Evolutionary conservation across 2,888 invertebrate species (phyloP).

Genomic region (Standfussiana lucernea): DNA sequence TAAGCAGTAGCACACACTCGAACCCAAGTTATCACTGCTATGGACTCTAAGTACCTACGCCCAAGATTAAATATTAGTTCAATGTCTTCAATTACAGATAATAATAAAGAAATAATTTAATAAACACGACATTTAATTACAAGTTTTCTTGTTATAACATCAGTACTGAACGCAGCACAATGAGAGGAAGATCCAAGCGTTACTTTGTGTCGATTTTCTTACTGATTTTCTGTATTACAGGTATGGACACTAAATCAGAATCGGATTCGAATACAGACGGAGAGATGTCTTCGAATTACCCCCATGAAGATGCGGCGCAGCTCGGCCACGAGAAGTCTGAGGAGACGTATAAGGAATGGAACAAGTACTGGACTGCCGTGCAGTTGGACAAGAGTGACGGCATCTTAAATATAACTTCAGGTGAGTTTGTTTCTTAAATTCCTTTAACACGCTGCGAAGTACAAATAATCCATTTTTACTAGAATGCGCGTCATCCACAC

Average conservation of each 20-base stretch:
- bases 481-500: too few species aligned
- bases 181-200: slow-evolving; percentile 3
- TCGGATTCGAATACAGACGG: slow-evolving; percentile 81
- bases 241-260: slow-evolving; percentile 79
- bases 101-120: slow-evolving; percentile 36
- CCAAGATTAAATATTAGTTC: slow-evolving; percentile 42
- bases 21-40: slow-evolving; percentile 4
- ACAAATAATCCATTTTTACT: too few species aligned
- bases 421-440: slow-evolving; percentile 67
- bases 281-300: slow-evolving; percentile 77
- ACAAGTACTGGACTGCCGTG: slow-evolving; percentile 80
- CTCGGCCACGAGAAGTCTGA: slow-evolving; percentile 84
- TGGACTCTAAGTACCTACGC: slow-evolving; percentile 12
- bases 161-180: slow-evolving; percentile 7
- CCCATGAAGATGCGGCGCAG: slow-evolving; percentile 80
- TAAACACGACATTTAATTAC: slow-evolving; percentile 39
- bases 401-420: slow-evolving; percentile 78
- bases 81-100: slow-evolving; percentile 47
- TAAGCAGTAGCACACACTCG: not conserved
- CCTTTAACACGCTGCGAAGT: too few species aligned
- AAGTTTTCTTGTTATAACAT: slow-evolving; percentile 23
- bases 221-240: slow-evolving; percentile 62
- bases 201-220: not conserved
- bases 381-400: slow-evolving; percentile 73
- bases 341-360: slow-evolving; percentile 83